Base-by-base conservation (phyloP, 2,797 vertebrate species). In the Sebastes cheni region DNA sequence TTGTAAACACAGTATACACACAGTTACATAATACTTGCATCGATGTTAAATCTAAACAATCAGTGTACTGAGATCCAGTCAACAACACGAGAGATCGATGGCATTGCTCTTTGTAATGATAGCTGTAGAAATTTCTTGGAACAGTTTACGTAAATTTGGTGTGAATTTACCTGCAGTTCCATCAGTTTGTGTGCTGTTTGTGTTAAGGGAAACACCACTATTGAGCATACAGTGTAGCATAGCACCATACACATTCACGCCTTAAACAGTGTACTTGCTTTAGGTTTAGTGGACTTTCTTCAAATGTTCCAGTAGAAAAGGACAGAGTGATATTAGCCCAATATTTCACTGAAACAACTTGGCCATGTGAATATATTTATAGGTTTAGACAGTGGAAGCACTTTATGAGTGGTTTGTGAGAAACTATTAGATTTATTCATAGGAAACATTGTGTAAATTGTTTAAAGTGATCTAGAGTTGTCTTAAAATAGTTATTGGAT, bases 151-250 rank as follows among this genome's bases (percentile, higher is more conserved):
- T 86, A 81, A 79, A 87, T 89, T 88, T 83, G 67, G 88, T 84
- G 84, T 86, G 83, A 86, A 87, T 89, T 92, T 86, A 83, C 84
- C 87, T 79, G 84, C 88, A 62, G 88, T 93, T 91, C 82, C 86
- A 81, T 88, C 70, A 5, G 55, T 84, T 77, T 82, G 80, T 87
- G 83, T 87, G 79, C 82, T 74, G 81, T 90, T 81, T 9, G 78
- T 88, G 84, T 87, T 88, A 83, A 87, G 94, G 90, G 91, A 82
- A 89, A 89, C 89, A 92, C 92, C 92, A 93, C 93, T 95, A 92
- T 93, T 86, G 91, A 94, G 94, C 93, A 95, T 95, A 92, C 77
- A 93, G 92, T 96, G 95, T 96, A 95, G 95, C 95, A 95, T 95
- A 95, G 95, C 92, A 95, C 88, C 92, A 94, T 90, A 93, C 91